phyloP scores from a whole-genome alignment of 2,797 vertebrate genomes.

The Diplodus puntazzo region DNA sequence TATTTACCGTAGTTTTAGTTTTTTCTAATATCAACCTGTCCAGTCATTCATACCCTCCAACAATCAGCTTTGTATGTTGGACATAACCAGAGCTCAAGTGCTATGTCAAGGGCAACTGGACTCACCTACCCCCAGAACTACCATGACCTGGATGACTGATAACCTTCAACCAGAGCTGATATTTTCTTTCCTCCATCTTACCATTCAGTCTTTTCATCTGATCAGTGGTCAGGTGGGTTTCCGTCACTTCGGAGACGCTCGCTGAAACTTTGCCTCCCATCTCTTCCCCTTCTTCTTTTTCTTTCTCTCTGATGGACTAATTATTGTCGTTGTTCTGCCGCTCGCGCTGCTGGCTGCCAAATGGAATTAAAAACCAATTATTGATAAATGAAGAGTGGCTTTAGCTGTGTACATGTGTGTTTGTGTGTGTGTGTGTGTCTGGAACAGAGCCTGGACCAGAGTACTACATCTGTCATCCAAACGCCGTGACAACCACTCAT shows the following conservation, averaged over 20 bases:
- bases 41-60: too few species aligned
- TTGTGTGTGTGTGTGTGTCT: conserved; percentile 52
- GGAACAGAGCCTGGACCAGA: conserved; percentile 74
- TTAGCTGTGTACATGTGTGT: conserved; percentile 46
- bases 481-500: conserved; percentile 76
- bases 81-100: too few species aligned
- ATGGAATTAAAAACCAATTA: conserved; percentile 82
- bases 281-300: conserved; percentile 38
- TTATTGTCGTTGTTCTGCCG: conserved; percentile 73
- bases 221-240: conserved; percentile 26
- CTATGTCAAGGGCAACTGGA: too few species aligned
- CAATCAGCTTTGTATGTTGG: too few species aligned
- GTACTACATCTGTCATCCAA: conserved; percentile 78
- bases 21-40: too few species aligned
- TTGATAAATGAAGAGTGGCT: conserved; percentile 81
- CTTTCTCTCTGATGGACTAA: conserved; percentile 72
- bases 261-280: conserved; percentile 50
- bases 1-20: too few species aligned
- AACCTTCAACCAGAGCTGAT: too few species aligned
- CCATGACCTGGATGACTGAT: too few species aligned
- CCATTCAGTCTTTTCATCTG: neutral
- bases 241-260: conserved; percentile 13
- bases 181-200: neutral
- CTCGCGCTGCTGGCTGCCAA: conserved; percentile 72
- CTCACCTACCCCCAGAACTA: too few species aligned